phyloP scores from a whole-genome alignment of 2,113 vertebrate genomes.

The Zosterops hypoxanthus region DNA sequence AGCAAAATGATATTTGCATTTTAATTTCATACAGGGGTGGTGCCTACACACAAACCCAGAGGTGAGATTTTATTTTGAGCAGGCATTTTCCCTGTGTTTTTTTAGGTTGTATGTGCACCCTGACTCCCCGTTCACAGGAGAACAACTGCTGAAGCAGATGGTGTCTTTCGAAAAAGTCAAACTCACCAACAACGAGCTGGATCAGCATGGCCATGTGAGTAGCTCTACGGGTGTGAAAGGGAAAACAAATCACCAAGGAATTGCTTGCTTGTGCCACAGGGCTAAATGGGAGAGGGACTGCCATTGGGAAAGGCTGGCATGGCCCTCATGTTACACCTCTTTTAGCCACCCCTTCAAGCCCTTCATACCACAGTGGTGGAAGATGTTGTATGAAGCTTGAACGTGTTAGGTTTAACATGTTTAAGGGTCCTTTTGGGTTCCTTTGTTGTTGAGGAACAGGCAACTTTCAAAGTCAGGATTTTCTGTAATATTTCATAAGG shows the following conservation, averaged over 20 bases:
- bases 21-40: neutral
- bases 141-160: constrained; percentile 98
- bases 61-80: neutral
- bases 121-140: constrained; percentile 94
- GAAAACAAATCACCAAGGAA: neutral
- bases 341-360: neutral
- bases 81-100: neutral
- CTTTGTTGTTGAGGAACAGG: neutral
- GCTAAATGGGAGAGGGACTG: neutral
- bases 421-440: neutral
- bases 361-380: neutral
- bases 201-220: constrained; percentile 96
- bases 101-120: constrained; percentile 94
- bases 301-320: rapidly evolving
- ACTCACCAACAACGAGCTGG: constrained; percentile 97
- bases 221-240: neutral
- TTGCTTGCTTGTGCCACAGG: neutral
- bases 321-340: rapidly evolving
- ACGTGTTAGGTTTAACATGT: rapidly evolving
- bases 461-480: neutral
- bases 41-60: neutral
- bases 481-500: neutral
- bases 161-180: constrained; percentile 99
- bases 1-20: neutral
- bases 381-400: neutral